These are phyloP conservation scores for Thymelicus sylvestris DNA, from an alignment of 2,888 invertebrate species.

Conservation along the genomic window DNA sequence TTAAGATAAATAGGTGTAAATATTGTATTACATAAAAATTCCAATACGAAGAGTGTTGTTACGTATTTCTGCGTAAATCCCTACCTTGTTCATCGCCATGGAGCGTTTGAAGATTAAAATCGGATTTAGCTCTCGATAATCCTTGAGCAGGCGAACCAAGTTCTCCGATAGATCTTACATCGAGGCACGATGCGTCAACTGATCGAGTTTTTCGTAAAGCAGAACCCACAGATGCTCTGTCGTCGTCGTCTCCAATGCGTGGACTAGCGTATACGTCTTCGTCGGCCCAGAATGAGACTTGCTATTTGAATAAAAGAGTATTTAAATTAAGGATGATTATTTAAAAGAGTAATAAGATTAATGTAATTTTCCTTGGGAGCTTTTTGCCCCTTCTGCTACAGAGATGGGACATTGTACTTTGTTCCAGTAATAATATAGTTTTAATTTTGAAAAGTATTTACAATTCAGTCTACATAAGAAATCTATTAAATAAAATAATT, in stretches of 20 bases:
- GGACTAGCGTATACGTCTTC: slow-evolving; percentile 90
- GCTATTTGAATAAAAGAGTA: slow-evolving; percentile 70
- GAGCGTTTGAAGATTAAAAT: slow-evolving; percentile 92
- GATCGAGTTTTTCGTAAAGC: slow-evolving; percentile 94
- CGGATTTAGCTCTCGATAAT: slow-evolving; percentile 93
- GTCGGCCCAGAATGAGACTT: slow-evolving; percentile 92
- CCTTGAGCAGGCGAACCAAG: slow-evolving; percentile 87
- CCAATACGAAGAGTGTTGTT: background rate
- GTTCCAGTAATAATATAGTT: too few relatives aligned
- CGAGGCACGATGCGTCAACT: slow-evolving; percentile 94
- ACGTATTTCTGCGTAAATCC: slow-evolving; percentile 26
- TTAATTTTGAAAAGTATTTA: too few relatives aligned
- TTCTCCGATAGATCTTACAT: slow-evolving; percentile 89
- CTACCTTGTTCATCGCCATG: slow-evolving; percentile 88
- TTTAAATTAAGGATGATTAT: too few relatives aligned
- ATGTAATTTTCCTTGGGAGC: too few relatives aligned
- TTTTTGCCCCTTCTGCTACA: too few relatives aligned
- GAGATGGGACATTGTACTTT: too few relatives aligned
- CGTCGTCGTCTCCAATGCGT: slow-evolving; percentile 87
- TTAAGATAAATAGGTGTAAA: too few relatives aligned
- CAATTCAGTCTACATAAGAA: too few relatives aligned
- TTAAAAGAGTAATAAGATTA: too few relatives aligned
- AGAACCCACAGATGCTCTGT: slow-evolving; percentile 89
- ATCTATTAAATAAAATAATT: too few relatives aligned
- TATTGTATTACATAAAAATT: background rate